phyloP scores from a whole-genome alignment of 53 echinoderm and acorn worm species.

The Glandiceps talaboti region DNA sequence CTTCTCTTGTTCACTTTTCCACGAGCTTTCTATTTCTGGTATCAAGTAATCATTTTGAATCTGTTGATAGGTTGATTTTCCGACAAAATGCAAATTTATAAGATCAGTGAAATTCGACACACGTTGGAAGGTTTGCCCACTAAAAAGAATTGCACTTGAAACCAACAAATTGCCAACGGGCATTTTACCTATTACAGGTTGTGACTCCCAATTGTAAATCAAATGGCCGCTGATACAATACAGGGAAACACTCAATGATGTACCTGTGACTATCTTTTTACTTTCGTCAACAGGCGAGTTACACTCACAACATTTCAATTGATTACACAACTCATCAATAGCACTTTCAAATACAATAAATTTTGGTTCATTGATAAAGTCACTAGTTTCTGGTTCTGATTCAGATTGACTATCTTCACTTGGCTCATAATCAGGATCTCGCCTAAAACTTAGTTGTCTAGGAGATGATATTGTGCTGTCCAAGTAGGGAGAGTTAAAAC shows the following conservation, averaged over 20 bases:
- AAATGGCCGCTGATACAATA: not conserved
- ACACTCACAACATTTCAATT: conserved; percentile 10
- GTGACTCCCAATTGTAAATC: not conserved
- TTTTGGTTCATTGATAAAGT: conserved; percentile 16
- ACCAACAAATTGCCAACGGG: conserved; percentile 22
- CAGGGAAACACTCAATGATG: not conserved
- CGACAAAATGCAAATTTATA: conserved; percentile 5
- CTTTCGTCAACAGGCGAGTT: not conserved
- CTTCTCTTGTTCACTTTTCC: not conserved
- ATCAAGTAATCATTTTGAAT: conserved; percentile 12
- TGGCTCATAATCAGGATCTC: not conserved
- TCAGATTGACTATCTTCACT: not conserved
- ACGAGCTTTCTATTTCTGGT: conserved; percentile 6
- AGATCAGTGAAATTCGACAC: not conserved
- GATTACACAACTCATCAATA: conserved; percentile 13
- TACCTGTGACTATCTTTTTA: not conserved
- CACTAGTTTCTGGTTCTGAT: not conserved
- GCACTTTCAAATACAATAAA: conserved; percentile 39
- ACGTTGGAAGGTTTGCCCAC: conserved; percentile 7
- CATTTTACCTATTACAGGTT: conserved; percentile 10
- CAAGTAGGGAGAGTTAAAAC: not conserved
- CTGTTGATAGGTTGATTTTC: conserved; percentile 5
- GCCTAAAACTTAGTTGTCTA: not conserved
- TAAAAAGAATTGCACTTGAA: conserved; percentile 15
- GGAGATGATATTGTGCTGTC: not conserved